phyloP scores from a whole-genome alignment of 2,113 vertebrate genomes.

The Falco punctatus region DNA sequence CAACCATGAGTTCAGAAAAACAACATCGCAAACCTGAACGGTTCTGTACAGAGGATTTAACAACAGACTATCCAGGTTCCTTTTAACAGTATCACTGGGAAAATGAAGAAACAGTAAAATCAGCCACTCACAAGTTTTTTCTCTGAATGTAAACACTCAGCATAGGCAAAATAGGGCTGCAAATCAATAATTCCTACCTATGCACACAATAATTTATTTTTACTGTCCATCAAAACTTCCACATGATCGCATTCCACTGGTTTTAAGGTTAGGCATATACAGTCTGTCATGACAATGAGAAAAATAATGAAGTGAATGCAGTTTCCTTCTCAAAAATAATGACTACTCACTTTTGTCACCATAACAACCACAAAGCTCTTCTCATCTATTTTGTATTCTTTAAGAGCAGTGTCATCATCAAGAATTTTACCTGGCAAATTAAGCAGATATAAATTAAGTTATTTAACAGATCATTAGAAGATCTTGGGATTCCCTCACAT shows the following conservation, averaged over 20 bases:
- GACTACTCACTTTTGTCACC: constrained; percentile 92
- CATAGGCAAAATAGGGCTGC: not conserved
- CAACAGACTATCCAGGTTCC: not conserved
- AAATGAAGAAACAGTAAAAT: not conserved
- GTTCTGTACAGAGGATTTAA: not conserved
- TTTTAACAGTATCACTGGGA: not conserved
- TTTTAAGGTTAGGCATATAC: not conserved
- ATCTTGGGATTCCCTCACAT: not conserved
- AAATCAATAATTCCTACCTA: not conserved
- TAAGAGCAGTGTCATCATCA: constrained; percentile 90
- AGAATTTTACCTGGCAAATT: constrained; percentile 90
- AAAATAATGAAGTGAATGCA: not conserved
- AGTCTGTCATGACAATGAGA: not conserved
- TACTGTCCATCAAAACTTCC: not conserved
- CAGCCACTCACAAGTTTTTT: not conserved
- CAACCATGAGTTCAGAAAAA: not conserved
- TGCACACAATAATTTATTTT: not conserved
- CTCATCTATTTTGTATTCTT: constrained; percentile 97
- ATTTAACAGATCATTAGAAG: not conserved
- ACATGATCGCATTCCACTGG: not conserved
- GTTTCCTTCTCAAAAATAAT: not conserved
- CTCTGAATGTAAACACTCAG: not conserved
- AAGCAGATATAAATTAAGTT: constrained; percentile 21
- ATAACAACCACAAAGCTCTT: constrained; percentile 98
- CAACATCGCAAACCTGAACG: not conserved